These are phyloP conservation scores for Apodemia hepburni DNA, from an alignment of 2,888 invertebrate species.

Conservation along the genomic window DNA sequence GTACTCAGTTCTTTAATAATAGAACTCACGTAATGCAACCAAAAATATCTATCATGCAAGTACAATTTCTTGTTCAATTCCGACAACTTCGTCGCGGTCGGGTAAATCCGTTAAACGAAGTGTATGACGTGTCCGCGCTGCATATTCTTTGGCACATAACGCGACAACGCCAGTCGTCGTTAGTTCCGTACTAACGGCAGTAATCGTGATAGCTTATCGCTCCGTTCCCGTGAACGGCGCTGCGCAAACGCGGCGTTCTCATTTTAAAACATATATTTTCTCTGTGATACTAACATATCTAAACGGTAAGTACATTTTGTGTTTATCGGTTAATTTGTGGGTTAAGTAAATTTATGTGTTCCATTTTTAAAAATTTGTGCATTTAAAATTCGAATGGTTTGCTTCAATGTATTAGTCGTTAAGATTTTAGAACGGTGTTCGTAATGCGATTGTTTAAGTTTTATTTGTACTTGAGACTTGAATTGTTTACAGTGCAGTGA, in stretches of 20 bases:
- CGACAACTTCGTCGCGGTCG: neutral
- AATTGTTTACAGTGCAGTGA: no score
- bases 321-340: no score
- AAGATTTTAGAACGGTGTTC: no score
- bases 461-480: no score
- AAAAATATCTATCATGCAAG: neutral
- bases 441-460: no score
- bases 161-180: slow-evolving; percentile 33
- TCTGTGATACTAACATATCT: slow-evolving; percentile 10
- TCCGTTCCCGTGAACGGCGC: slow-evolving; percentile 24
- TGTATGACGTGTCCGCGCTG: slow-evolving; percentile 24
- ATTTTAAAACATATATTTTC: slow-evolving; percentile 21
- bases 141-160: slow-evolving; percentile 31
- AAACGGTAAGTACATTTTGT: slow-evolving; percentile 3
- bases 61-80: slow-evolving; percentile 8
- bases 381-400: no score
- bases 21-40: neutral
- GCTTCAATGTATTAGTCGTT: no score
- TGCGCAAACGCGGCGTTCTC: slow-evolving; percentile 24
- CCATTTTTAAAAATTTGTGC: no score
- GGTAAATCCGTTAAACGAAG: neutral
- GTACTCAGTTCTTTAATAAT: neutral
- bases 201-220: slow-evolving; percentile 35
- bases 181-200: slow-evolving; percentile 35
- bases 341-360: no score